A percentile compares a stretch with the other conserved stretches of the same genome.
Evolutionary conservation across 2,888 invertebrate genomes (phyloP).

Genomic region (Callosobruchus maculatus): DNA sequence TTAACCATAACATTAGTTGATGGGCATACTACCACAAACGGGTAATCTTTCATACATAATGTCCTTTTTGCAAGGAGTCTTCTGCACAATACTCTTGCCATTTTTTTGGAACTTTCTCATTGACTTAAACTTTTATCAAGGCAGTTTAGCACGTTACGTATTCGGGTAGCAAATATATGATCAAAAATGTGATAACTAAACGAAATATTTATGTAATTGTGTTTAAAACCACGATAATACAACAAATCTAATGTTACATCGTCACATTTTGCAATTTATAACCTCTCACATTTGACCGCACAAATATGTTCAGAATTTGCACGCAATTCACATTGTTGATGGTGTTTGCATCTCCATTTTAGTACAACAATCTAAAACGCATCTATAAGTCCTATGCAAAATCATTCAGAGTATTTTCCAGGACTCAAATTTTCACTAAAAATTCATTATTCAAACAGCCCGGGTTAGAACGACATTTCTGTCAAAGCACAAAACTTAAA

Average conservation of each 20-base stretch:
- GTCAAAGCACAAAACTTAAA: neutral
- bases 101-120: conserved; percentile 1
- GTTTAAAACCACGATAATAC: neutral
- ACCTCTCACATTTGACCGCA: neutral
- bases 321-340: neutral
- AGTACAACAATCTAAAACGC: no score
- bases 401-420: neutral
- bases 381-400: neutral
- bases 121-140: neutral
- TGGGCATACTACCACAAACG: conserved; percentile 2
- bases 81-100: conserved; percentile 22
- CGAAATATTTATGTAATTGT: neutral
- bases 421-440: neutral
- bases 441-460: neutral
- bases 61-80: conserved; percentile 15
- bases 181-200: neutral
- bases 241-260: neutral
- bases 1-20: neutral
- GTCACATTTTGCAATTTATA: neutral
- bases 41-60: conserved; percentile 11
- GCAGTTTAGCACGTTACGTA: neutral
- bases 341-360: neutral
- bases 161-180: neutral
- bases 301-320: neutral
- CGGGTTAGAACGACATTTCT: neutral